Conservation (phyloP, 2,888 invertebrate genomes). For the Hypomecis punctinalis region DNA sequence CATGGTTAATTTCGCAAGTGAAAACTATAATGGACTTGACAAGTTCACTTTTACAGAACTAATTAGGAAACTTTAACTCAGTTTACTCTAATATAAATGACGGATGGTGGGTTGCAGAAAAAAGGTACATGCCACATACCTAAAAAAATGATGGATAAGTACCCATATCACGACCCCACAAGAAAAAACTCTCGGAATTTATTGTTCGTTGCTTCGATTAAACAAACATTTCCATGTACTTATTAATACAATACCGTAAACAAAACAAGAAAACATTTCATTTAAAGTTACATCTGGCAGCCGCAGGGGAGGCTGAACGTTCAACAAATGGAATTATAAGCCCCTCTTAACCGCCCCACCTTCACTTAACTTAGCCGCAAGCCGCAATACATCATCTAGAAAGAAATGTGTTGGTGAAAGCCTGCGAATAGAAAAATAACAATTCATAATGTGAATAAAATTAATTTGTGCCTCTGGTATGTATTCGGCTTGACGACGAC, state of each 20-base stretch:
- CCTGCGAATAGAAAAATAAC: constrained; percentile 8
- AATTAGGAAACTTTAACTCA: no score
- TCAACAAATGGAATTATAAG: constrained; percentile 44
- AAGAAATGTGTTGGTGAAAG: constrained; percentile 24
- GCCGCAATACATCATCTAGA: constrained; percentile 25
- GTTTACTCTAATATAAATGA: no score
- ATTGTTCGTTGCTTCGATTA: neutral
- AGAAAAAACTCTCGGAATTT: no score
- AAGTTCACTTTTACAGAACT: no score
- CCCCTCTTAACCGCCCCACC: constrained; percentile 32
- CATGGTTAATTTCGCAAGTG: no score
- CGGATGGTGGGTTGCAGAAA: no score
- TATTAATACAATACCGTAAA: constrained; percentile 32
- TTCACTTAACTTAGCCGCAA: constrained; percentile 10
- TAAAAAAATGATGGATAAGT: no score
- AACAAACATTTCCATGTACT: neutral
- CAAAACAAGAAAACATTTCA: constrained; percentile 38
- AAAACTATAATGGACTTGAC: no score
- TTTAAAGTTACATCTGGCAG: constrained; percentile 40
- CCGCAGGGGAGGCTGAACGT: constrained; percentile 31
- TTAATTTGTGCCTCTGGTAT: no score
- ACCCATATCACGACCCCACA: no score
- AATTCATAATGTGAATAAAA: neutral
- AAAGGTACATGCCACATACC: no score
- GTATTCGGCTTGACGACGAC: no score